phyloP scores from a whole-genome alignment of 2,797 vertebrate genomes.

The Lagocephalus sceleratus region DNA sequence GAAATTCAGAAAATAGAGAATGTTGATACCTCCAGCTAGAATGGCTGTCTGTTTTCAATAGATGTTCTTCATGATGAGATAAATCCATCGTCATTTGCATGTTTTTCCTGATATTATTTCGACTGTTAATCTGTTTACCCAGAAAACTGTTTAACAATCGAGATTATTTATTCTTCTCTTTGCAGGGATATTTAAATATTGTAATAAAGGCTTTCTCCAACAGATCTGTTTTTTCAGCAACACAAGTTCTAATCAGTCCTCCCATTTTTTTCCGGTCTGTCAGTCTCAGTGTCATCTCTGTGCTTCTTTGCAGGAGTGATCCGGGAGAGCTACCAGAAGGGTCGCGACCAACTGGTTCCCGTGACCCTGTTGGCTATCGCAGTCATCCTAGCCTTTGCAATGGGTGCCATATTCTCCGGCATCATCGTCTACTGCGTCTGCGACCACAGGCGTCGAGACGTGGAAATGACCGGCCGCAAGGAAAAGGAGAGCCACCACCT shows the following conservation, averaged over 20 bases:
- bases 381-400: constrained; percentile 95
- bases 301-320: constrained; percentile 88
- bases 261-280: constrained; percentile 3
- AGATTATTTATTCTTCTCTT: constrained; percentile 30
- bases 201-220: constrained; percentile 18
- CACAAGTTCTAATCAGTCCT: constrained; percentile 6
- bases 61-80: constrained; percentile 39
- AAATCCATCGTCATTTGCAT: constrained; percentile 48
- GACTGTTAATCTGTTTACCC: constrained; percentile 47
- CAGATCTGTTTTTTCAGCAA: constrained; percentile 19
- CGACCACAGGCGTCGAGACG: constrained; percentile 89
- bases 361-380: constrained; percentile 94
- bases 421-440: constrained; percentile 96
- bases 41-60: constrained; percentile 44
- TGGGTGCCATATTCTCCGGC: constrained; percentile 96
- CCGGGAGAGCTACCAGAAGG: constrained; percentile 96
- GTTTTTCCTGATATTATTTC: constrained; percentile 45
- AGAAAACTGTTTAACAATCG: constrained; percentile 39
- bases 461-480: constrained; percentile 83
- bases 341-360: constrained; percentile 93
- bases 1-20: constrained; percentile 58
- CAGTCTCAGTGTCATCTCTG: background rate
- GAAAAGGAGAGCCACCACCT: constrained; percentile 86
- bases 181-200: background rate
- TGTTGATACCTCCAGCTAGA: constrained; percentile 48